Base-by-base conservation (phyloP, 2,888 invertebrate genomes). In the Siphlonurus alternatus region DNA sequence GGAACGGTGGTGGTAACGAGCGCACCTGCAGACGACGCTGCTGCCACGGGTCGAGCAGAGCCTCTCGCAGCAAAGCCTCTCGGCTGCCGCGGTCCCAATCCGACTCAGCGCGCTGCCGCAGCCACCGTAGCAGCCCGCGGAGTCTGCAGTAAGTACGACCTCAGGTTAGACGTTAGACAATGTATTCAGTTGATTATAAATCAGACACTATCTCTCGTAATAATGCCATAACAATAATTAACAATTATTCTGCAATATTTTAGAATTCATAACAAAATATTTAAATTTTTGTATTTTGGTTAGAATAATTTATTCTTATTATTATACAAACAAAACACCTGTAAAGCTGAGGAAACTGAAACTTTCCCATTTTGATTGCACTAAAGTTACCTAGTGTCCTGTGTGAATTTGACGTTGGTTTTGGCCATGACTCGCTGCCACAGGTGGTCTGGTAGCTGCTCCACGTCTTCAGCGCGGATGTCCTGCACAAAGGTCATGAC, bases 51-150 rank as follows among this genome's bases (percentile, higher is more conserved):
- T 56, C 56, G 5, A 7, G 56, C n/a, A 56, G n/a, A 22, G 56
- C 56, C n/a, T 56, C 56, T 5, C 22, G n/a, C 7, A 56, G 22
- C 7, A 56, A 20, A 20, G 56, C 56, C 56, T 56, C 56, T 7
- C 56, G 56, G 22, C 56, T 56, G 7, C 56, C 56, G n/a, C 56
- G 56, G n/a, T 56, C 56, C 56, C 56, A 56, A 20, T 56, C 56
- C 5, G 19, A 5, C 56, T 56, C 56, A 22, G 56, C 56, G 7
- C 56, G n/a, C 56, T 56, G n/a, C 56, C 56, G 56, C 56, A 56
- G n/a, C 56, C 56, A 56, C 5, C 7, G 19, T 20, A 56, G 22
- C 56, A 56, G 20, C 7, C 7, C 5, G 7, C 22, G 56, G 7
- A 56, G 56, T 56, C 56, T 56, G n/a, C 22, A 22, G 15, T 10